These are phyloP conservation scores for Drosophila ogumai DNA, from an alignment of 1,140 invertebrate species.

Conservation along the genomic window DNA sequence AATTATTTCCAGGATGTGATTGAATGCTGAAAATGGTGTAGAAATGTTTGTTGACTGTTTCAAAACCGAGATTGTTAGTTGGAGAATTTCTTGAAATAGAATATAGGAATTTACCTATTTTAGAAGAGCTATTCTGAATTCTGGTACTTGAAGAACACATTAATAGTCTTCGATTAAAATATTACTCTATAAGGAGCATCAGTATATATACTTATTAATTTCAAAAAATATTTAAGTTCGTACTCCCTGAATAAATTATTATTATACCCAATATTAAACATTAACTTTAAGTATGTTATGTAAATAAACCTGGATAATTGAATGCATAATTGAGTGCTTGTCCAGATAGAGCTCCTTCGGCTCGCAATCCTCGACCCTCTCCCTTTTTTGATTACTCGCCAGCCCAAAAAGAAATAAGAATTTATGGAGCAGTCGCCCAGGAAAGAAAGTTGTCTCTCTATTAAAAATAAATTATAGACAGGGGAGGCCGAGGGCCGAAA, in stretches of 20 bases:
- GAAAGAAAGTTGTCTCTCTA: constrained; percentile 72
- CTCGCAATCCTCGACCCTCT: background rate
- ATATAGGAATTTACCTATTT: too few species aligned
- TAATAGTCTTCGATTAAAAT: too few species aligned
- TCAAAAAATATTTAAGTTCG: background rate
- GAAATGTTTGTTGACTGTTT: background rate
- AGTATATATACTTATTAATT: too few species aligned
- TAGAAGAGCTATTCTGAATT: background rate
- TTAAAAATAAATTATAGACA: constrained; percentile 82
- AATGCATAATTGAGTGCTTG: constrained; percentile 46
- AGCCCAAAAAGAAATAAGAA: constrained; percentile 6
- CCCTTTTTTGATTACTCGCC: constrained; percentile 16
- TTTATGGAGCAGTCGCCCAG: constrained; percentile 22
- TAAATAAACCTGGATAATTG: background rate
- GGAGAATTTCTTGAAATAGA: background rate
- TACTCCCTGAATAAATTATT: background rate
- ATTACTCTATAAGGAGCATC: too few species aligned
- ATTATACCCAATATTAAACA: too few species aligned
- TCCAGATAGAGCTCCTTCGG: constrained; percentile 4
- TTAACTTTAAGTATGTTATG: background rate
- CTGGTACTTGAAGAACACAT: background rate
- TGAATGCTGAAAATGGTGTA: background rate
- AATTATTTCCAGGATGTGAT: constrained; percentile 42
- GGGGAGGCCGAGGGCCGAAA: constrained; percentile 7
- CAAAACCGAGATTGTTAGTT: background rate